These are phyloP conservation scores for Rhinogobio ventralis DNA, from an alignment of 2,797 vertebrate genomes.

Conservation along the genomic window DNA sequence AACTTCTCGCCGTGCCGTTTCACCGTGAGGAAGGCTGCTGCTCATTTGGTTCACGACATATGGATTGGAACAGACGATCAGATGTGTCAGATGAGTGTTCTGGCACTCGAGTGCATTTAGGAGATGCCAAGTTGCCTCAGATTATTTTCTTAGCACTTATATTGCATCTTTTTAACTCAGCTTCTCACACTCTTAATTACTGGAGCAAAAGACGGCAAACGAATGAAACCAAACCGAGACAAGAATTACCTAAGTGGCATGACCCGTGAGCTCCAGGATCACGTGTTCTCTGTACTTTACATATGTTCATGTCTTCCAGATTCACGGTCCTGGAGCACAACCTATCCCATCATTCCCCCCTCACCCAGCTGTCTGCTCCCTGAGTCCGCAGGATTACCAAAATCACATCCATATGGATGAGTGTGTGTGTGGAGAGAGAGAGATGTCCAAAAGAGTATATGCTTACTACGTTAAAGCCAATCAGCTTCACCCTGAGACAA, in stretches of 20 bases:
- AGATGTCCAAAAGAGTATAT: conserved; percentile 37
- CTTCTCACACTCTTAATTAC: conserved; percentile 3
- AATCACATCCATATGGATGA: conserved; percentile 75
- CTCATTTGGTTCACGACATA: conserved; percentile 16
- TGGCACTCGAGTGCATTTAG: conserved; percentile 6
- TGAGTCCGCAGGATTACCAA: conserved; percentile 69
- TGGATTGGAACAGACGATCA: conserved; percentile 18
- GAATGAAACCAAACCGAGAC: not conserved
- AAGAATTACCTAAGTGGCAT: not conserved
- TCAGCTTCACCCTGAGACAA: conserved; percentile 39
- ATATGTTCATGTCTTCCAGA: conserved; percentile 18
- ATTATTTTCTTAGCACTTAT: conserved; percentile 34
- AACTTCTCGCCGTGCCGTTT: conserved; percentile 13
- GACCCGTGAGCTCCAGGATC: not conserved
- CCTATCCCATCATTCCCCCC: conserved; percentile 47
- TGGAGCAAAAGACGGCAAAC: not conserved
- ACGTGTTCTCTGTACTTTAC: conserved; percentile 12
- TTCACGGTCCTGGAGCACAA: not conserved
- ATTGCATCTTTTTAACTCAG: conserved; percentile 18
- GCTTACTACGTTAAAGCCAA: conserved; percentile 66
- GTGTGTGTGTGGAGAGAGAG: conserved; percentile 38
- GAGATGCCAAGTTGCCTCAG: conserved; percentile 13
- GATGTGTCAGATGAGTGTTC: conserved; percentile 34
- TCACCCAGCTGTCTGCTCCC: conserved; percentile 68
- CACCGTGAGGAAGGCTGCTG: not conserved